phyloP scores from a whole-genome alignment of 1,140 invertebrate species.

The Lethrus apterus region DNA sequence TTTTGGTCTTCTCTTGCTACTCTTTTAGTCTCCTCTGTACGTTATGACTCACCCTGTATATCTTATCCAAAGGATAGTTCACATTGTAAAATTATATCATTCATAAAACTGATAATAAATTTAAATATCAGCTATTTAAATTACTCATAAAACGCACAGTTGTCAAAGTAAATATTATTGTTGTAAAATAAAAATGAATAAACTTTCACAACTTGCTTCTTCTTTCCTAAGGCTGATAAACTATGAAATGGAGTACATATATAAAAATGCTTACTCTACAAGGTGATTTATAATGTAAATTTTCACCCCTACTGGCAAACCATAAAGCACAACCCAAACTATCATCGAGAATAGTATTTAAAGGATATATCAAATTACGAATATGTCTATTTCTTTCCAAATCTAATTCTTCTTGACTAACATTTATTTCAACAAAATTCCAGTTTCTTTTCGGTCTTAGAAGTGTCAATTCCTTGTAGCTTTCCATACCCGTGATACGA shows the following conservation, averaged over 20 bases:
- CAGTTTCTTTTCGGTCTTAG: conserved; percentile 59
- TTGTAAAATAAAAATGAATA: too few species aligned
- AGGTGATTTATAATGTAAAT: conserved; percentile 49
- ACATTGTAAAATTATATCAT: too few species aligned
- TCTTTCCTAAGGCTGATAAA: not conserved
- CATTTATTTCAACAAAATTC: conserved; percentile 61
- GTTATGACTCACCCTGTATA: too few species aligned
- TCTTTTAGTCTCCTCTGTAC: too few species aligned
- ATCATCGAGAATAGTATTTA: conserved; percentile 88
- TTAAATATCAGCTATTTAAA: too few species aligned
- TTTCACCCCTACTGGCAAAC: conserved; percentile 78
- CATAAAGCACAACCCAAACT: conserved; percentile 89
- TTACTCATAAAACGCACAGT: too few species aligned
- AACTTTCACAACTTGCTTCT: too few species aligned
- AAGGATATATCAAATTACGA: conserved; percentile 72
- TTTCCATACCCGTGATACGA: conserved; percentile 66
- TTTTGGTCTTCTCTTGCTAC: too few species aligned
- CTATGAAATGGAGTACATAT: too few species aligned
- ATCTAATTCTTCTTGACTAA: conserved; percentile 62
- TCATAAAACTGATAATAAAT: too few species aligned
- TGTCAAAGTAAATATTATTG: too few species aligned
- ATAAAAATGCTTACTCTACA: conserved; percentile 51
- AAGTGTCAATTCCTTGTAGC: conserved; percentile 62
- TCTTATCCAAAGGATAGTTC: too few species aligned
- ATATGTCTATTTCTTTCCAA: conserved; percentile 50